Conservation (phyloP, 2,797 vertebrate species). For the Argya squamiceps region DNA sequence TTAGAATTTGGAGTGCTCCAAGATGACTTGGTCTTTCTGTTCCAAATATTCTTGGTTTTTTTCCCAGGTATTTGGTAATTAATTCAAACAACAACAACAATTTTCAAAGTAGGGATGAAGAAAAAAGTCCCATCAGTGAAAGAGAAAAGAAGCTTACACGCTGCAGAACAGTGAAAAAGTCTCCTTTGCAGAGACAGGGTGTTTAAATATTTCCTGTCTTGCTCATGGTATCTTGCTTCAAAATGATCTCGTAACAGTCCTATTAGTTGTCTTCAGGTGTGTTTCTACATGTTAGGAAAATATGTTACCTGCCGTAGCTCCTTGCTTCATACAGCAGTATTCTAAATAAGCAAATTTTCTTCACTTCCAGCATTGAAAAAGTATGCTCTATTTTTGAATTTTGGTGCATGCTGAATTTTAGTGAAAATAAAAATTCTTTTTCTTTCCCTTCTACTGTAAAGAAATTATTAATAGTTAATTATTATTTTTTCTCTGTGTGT, state of each 20-base stretch:
- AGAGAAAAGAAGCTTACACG: not conserved
- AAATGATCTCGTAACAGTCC: not conserved
- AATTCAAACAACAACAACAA: not conserved
- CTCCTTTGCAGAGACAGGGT: not conserved
- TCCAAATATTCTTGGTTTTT: no score
- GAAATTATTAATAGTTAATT: not conserved
- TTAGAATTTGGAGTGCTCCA: not conserved
- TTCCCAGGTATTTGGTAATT: not conserved
- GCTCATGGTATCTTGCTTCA: not conserved
- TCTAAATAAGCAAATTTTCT: constrained; percentile 1
- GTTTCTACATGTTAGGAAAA: not conserved
- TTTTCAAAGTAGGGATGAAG: not conserved
- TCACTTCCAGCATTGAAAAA: constrained; percentile 18
- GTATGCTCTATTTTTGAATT: constrained; percentile 42
- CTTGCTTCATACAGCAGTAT: not conserved
- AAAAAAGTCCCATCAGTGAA: not conserved
- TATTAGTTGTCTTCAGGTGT: not conserved
- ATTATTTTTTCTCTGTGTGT: not conserved
- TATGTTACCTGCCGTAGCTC: not conserved
- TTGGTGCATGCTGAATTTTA: constrained; percentile 54
- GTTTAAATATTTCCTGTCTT: not conserved
- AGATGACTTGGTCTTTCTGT: not conserved
- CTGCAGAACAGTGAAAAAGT: not conserved
- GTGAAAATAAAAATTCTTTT: constrained; percentile 60
- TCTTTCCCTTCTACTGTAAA: constrained; percentile 29